phyloP scores from a whole-genome alignment of 2,797 vertebrate genomes.

The Anguilla obscura region DNA sequence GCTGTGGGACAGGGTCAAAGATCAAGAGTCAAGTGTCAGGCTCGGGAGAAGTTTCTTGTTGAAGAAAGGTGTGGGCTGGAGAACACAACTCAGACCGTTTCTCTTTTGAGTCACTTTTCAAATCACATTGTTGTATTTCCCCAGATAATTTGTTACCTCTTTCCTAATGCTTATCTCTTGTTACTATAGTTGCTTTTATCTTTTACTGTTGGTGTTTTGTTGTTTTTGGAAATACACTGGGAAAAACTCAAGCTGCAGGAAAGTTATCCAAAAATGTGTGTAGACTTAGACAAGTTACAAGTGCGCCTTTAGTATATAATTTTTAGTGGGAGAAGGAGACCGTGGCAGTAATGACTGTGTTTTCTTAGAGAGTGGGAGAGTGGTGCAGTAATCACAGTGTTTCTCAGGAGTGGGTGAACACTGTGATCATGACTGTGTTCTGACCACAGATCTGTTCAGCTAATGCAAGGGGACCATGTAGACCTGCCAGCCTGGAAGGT shows the following conservation, averaged over 20 bases:
- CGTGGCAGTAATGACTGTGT: background rate
- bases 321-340: background rate
- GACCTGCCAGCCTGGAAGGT: background rate
- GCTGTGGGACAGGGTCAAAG: background rate
- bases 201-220: background rate
- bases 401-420: constrained; percentile 2
- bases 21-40: background rate
- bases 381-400: constrained; percentile 9
- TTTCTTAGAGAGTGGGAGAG: constrained; percentile 11
- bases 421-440: constrained; percentile 2
- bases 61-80: background rate
- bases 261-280: background rate
- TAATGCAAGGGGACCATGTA: background rate
- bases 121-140: background rate
- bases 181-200: background rate
- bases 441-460: background rate
- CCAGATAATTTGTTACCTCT: background rate
- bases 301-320: background rate
- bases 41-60: background rate
- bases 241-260: background rate
- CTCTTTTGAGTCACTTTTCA: background rate
- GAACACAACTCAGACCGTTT: background rate
- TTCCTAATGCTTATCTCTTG: background rate
- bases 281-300: background rate
- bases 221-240: background rate